Base-by-base conservation (phyloP, 2,113 vertebrate species). In the Anas platyrhynchos region DNA sequence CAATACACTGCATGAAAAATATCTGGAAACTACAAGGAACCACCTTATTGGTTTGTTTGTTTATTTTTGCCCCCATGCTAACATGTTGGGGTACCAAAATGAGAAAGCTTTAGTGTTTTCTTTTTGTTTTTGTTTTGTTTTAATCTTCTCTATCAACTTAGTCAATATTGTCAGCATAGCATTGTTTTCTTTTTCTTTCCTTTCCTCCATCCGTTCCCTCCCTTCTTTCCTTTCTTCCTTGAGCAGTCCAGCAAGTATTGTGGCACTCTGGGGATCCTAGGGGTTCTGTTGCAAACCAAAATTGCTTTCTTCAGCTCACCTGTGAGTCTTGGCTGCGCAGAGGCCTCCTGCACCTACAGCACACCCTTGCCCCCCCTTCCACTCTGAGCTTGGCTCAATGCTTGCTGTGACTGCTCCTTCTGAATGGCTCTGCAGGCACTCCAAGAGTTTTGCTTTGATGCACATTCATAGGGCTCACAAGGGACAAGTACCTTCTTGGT, bases 41-140 rank as follows among this genome's bases (percentile, higher is more conserved):
- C 3, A 29, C 16, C 13, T 68, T 84, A 14, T 86, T 26, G 8
- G 1, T 13, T 77, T 46, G 0, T 22, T 63, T 59, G 11, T 11
- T 15, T 56, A 2, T 52, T 77, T 88, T 88, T 73, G 1, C 22
- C 38, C 12, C 11, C 22, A 16, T 0, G 0, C 2, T 17, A 54
- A 8, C 6, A 27, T 66, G 3, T 3, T 34, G 16, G 3, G 4
- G 2, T 69, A 8, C 38, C 80, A n/a, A 80, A 88, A 73, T 54
- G 4, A 65, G 26, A 61, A 63, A 61, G 1, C 1, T n/a, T 83
- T 6, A 16, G 4, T 65, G 9, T 27, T n/a, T 67, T 65, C 7
- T 65, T 11, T 65, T 41, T 38, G 22, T 65, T 67, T 32, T 68
- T 46, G 31, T 66, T 44, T 46, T 32, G 31, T 68, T 22, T 46